Base-by-base conservation (phyloP, 2,797 vertebrate genomes). In the Hoplostethus mediterraneus region DNA sequence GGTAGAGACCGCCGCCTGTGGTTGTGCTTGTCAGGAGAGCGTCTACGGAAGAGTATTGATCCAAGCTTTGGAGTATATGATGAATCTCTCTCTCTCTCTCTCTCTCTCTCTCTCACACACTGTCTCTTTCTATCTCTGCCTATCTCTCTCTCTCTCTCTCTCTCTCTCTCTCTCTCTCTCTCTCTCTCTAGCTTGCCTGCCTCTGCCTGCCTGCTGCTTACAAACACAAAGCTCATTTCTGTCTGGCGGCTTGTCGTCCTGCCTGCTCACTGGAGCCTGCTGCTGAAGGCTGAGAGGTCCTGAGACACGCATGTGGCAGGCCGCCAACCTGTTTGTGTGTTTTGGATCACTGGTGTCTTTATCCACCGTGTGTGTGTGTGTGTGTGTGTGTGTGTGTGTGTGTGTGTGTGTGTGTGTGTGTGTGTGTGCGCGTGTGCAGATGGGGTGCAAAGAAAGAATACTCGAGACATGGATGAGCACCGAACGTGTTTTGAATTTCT, bases 271-370 rank as follows among this genome's bases (percentile, higher is more conserved):
- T 54, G 58, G 38, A n/a, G 49, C 49, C 54, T 64, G 87, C 80
- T 75, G 86, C 82, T 54, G 71, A 78, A 70, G 85, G 80, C 85
- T 64, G 85, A 85, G 80, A 83, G 77, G 83, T 87, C 87, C 88
- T 82, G 81, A 85, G 80, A 89, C 81, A 61, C 76, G 69, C 82
- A 76, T 60, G 81, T 88, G 90, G 90, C 90, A 74, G 80, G 71
- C 86, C 73, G 90, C 89, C 91, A 91, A 59, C 67, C 76, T 79
- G 81, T 73, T 80, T 88, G 82, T 89, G 84, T 86, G 82, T 89
- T 90, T 87, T 77, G 77, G 86, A 90, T 92, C 89, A 90, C 79
- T 89, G 87, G 80, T 77, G 89, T 90, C 83, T 93, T 90, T 90
- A 89, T 90, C 78, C 72, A 49, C 58, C 62, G 40, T 57, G 61